Percentiles rank a stretch among this genome's conserved stretches.
These are phyloP conservation scores for Tenthredo notha DNA, from an alignment of 2,888 invertebrate genomes.

Conservation along the genomic window DNA sequence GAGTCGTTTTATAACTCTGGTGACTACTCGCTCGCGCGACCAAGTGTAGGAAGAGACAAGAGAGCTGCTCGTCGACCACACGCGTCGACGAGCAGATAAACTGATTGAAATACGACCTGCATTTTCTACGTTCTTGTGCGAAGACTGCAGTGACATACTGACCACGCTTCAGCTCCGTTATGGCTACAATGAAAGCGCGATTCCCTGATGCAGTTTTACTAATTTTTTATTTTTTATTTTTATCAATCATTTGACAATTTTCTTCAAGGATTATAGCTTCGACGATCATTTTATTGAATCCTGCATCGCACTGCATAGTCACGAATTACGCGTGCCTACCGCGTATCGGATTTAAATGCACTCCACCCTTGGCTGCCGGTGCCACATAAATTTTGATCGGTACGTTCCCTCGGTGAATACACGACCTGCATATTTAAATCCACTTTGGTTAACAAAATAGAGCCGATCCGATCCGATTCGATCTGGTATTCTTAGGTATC, in stretches of 20 bases:
- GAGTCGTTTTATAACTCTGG: constrained; percentile 48
- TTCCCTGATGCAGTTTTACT: background rate
- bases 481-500: constrained; percentile 27
- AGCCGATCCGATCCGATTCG: constrained; percentile 54
- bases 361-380: constrained; percentile 71
- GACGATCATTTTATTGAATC: background rate
- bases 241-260: background rate
- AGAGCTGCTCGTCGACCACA: constrained; percentile 70
- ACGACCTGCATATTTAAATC: constrained; percentile 68
- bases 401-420: constrained; percentile 60
- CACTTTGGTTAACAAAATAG: constrained; percentile 73
- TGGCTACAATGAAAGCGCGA: constrained; percentile 33
- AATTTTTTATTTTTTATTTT: too few species aligned
- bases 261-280: background rate
- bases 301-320: constrained; percentile 5
- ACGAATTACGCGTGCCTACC: constrained; percentile 55
- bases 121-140: constrained; percentile 62
- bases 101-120: constrained; percentile 76
- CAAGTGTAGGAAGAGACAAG: constrained; percentile 53
- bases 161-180: constrained; percentile 28
- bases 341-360: constrained; percentile 73
- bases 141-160: constrained; percentile 51
- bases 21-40: constrained; percentile 12
- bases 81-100: constrained; percentile 78
- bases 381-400: constrained; percentile 74